Base-by-base conservation (phyloP, 2,888 invertebrate species). In the Frankliniella fusca region DNA sequence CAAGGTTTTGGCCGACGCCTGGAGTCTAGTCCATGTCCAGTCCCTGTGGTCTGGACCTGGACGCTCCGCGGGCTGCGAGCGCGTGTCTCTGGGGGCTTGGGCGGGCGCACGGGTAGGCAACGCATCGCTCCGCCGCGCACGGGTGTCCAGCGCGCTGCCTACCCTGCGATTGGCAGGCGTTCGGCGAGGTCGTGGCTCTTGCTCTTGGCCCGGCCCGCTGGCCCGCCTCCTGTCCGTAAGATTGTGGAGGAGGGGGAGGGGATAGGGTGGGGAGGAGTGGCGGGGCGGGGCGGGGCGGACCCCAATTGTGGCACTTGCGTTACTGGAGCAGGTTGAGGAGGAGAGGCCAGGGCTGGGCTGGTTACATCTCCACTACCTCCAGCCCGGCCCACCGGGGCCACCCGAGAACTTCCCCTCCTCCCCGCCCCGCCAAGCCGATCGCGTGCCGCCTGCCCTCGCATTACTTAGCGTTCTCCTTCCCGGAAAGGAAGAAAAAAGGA, bases 371-470 rank as follows among this genome's bases (percentile, higher is more conserved):
- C 38, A 38, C 38, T 3, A 38, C 38, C 38, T 38, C 38, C 38
- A 38, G 38, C 38, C 5, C 38, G 38, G 38, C 38, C 38, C 38
- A 5, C 38, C 38, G 38, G 38, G 38, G 54, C 61, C 61, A 7
- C 61, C 61, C 61, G 20, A 38, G 11, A 11, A 11, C 61, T 18
- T 10, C 15, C 61, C 61, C 61, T 61, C 15, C 61, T n/a, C 61
- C 18, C 20, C 61, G 18, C 61, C 70, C 27, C 27, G 23, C 70
- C 9, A 2, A 9, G 23, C 70, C 70, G n/a, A 23, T 76, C 23
- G 70, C 70, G 70, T 76, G 70, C 70, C 23, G 70, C 70, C 12
- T 27, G 70, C 70, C 27, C 27, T 27, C 70, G 70, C 70, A 76
- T 76, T 76, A 76, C 70, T 27, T 27, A 76, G 70, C 70, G 70